Evolutionary conservation across 2,888 invertebrate species (phyloP).

Genomic region (Zaprionus obscuricornis): DNA sequence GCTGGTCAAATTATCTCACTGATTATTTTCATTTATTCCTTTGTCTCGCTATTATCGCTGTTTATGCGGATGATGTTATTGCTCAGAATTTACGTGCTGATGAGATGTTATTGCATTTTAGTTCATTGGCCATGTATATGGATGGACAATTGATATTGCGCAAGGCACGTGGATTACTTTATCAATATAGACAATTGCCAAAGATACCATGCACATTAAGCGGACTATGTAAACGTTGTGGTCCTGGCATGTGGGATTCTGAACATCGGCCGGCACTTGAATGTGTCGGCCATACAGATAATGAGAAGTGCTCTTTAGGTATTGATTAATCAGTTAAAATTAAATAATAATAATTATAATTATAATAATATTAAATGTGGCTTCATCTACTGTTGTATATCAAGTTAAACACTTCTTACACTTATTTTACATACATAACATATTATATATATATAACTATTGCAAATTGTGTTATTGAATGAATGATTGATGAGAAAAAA

Average conservation of each 20-base stretch:
- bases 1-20: slow-evolving; percentile 98
- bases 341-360: no score
- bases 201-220: slow-evolving; percentile 95
- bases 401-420: slow-evolving; percentile 30
- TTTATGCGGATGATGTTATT: slow-evolving; percentile 96
- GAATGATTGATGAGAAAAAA: no score
- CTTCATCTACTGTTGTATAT: slow-evolving; percentile 46
- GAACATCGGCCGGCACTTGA: slow-evolving; percentile 94
- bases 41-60: slow-evolving; percentile 95
- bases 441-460: slow-evolving; percentile 40
- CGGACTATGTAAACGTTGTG: slow-evolving; percentile 93
- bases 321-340: slow-evolving; percentile 83
- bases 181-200: slow-evolving; percentile 94
- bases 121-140: slow-evolving; percentile 98
- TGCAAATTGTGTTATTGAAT: slow-evolving; percentile 40
- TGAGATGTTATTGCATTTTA: slow-evolving; percentile 97
- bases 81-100: slow-evolving; percentile 96
- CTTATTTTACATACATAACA: no score
- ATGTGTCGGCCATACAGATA: slow-evolving; percentile 89
- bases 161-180: slow-evolving; percentile 95
- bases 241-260: slow-evolving; percentile 97
- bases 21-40: slow-evolving; percentile 98
- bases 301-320: slow-evolving; percentile 84
- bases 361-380: no score
- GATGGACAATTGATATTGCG: slow-evolving; percentile 94